A percentile compares a stretch with the other conserved stretches of the same genome.
Evolutionary conservation across 2,888 invertebrate species (phyloP).

Genomic region (Mystacides longicornis): DNA sequence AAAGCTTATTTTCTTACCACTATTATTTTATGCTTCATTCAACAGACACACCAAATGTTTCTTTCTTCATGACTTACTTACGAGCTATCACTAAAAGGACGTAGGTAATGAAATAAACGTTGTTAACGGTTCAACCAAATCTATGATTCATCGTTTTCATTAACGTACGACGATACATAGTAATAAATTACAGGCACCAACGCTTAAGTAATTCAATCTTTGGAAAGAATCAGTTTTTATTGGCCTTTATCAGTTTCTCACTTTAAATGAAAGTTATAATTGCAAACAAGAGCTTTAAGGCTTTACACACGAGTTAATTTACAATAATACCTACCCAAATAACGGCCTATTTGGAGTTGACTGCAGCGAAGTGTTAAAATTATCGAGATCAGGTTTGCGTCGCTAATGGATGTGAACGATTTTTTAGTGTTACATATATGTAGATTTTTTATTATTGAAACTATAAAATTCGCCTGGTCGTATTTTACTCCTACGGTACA

Average conservation of each 20-base stretch:
- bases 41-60: too few species aligned
- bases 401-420: constrained; percentile 1
- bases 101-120: too few species aligned
- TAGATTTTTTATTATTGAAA: not conserved
- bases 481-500: not conserved
- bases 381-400: not conserved
- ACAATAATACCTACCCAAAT: not conserved
- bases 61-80: too few species aligned
- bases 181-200: too few species aligned
- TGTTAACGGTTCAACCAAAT: too few species aligned
- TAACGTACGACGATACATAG: too few species aligned
- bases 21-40: too few species aligned
- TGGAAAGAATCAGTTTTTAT: constrained; percentile 2
- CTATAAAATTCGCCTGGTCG: not conserved
- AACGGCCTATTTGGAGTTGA: not conserved
- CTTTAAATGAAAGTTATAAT: constrained; percentile 2
- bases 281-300: not conserved
- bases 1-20: too few species aligned
- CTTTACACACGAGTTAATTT: not conserved
- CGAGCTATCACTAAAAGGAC: too few species aligned
- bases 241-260: not conserved
- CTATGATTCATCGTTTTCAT: too few species aligned
- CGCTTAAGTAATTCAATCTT: too few species aligned
- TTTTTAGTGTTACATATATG: not conserved
- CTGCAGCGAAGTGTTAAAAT: too few species aligned